Base-by-base conservation (phyloP, 2,113 vertebrate species). In the Paralichthys olivaceus region DNA sequence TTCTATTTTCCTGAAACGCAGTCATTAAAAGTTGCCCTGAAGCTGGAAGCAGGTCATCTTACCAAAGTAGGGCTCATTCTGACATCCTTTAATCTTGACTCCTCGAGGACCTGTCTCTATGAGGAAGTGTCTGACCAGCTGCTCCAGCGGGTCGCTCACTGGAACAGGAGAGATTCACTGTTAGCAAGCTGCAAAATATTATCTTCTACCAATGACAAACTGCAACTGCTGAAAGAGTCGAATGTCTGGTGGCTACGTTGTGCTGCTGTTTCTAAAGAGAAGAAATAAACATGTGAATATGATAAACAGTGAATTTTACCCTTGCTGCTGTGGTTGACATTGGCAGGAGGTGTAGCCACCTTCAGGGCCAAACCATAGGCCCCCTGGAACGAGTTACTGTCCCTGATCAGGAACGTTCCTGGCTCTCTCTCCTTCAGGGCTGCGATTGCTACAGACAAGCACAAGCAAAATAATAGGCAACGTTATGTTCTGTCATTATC, bases 311-410 rank as follows among this genome's bases (percentile, higher is more conserved):
- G 0, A 17, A 1, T 11, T 54, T 61, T 87, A 97, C 96, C 96
- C 91, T 96, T 97, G 85, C 89, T 93, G 84, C 92, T 91, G 80
- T 96, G 96, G 76, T 94, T 92, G 84, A 90, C 82, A 11, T 94
- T 96, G 43, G 94, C 87, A n/a, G 97, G 97, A 29, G 96, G 95
- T 0, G 94, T 95, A 3, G 94, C 94, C 90, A 98, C 97, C 84
- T 97, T 97, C 70, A 98, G 94, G 53, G 97, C 97, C 84, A 98
- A 89, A 4, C 97, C 97, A 2, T 98, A 98, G 13, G 96, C 97
- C 40, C 97, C 97, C 75, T 96, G 97, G 91, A 97, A 98, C 26
- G 96, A 97, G 86, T 96, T 97, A 40, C 97, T 98, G 92, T 97
- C 96, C 55, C 97, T 93, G 91, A 98, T 96, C 78, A 98, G 92